These are phyloP conservation scores for Lordiphosa clarofinis DNA, from an alignment of 1,140 invertebrate species.

Conservation along the genomic window DNA sequence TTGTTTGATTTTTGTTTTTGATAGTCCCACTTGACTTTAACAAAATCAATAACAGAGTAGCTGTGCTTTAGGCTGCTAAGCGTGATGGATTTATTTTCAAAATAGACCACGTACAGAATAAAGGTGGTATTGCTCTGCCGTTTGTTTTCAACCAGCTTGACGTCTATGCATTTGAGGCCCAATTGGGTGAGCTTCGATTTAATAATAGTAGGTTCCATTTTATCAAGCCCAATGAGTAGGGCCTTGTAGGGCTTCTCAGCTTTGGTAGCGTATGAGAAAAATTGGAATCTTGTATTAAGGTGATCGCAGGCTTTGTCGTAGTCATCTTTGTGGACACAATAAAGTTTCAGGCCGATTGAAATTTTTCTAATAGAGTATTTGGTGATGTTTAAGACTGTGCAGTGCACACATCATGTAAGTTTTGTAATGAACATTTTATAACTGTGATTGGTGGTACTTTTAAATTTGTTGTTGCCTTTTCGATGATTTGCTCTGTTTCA, in stretches of 20 bases:
- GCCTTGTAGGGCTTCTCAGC: conserved; percentile 1
- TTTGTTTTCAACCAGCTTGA: conserved; percentile 9
- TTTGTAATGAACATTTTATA: background rate
- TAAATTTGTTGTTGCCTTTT: no score
- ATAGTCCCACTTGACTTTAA: conserved; percentile 6
- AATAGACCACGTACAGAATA: conserved; percentile 16
- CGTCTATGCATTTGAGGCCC: conserved; percentile 9
- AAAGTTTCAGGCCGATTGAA: background rate
- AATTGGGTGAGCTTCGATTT: conserved; percentile 2
- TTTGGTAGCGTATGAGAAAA: conserved; percentile 6
- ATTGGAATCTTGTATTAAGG: conserved; percentile 2
- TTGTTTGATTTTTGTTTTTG: conserved; percentile 6
- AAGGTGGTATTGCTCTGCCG: conserved; percentile 4
- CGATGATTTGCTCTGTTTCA: no score
- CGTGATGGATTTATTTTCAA: conserved; percentile 7
- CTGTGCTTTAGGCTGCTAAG: conserved; percentile 4
- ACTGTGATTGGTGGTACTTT: no score
- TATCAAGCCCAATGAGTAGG: background rate
- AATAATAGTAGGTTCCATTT: conserved; percentile 4
- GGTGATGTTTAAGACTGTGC: background rate
- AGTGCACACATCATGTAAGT: conserved; percentile 3
- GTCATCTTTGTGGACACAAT: conserved; percentile 6
- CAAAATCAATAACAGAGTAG: conserved; percentile 4
- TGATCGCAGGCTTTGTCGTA: conserved; percentile 3
- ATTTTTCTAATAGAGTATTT: conserved; percentile 1